phyloP scores from a whole-genome alignment of 2,888 invertebrate species.

The Apomyelois bistriatella region DNA sequence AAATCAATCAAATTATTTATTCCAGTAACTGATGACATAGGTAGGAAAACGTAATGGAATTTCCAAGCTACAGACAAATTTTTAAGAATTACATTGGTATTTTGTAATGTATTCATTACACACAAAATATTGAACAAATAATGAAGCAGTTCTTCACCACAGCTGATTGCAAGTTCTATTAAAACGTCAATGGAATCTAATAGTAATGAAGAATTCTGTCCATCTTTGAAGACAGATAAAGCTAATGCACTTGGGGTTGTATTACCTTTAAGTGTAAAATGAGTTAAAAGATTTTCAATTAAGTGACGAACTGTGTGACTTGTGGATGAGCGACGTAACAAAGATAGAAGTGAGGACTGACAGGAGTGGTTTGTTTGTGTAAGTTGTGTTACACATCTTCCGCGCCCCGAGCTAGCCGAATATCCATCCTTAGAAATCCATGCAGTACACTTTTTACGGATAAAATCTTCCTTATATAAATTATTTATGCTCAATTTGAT shows the following conservation, averaged over 20 bases:
- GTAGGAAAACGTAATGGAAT: slow-evolving; percentile 67
- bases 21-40: slow-evolving; percentile 57
- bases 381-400: slow-evolving; percentile 46
- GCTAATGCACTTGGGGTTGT: slow-evolving; percentile 29
- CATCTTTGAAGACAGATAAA: slow-evolving; percentile 50
- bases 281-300: slow-evolving; percentile 47
- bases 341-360: slow-evolving; percentile 38
- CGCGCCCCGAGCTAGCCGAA: slow-evolving; percentile 42
- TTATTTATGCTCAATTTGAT: slow-evolving; percentile 48
- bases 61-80: slow-evolving; percentile 68
- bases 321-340: slow-evolving; percentile 54
- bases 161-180: slow-evolving; percentile 50
- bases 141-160: slow-evolving; percentile 61
- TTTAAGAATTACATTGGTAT: slow-evolving; percentile 54
- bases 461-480: slow-evolving; percentile 47
- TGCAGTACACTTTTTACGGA: slow-evolving; percentile 33
- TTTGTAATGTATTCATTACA: slow-evolving; percentile 53
- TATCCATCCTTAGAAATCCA: slow-evolving; percentile 38
- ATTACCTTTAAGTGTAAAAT: slow-evolving; percentile 23
- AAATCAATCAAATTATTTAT: slow-evolving; percentile 59
- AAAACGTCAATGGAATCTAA: slow-evolving; percentile 49
- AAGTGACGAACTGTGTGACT: slow-evolving; percentile 48
- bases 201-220: slow-evolving; percentile 48
- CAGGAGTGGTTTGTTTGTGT: slow-evolving; percentile 39
- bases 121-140: slow-evolving; percentile 46